Base-by-base conservation (phyloP, 1,140 invertebrate species). In the Acyrthosiphon pisum region DNA sequence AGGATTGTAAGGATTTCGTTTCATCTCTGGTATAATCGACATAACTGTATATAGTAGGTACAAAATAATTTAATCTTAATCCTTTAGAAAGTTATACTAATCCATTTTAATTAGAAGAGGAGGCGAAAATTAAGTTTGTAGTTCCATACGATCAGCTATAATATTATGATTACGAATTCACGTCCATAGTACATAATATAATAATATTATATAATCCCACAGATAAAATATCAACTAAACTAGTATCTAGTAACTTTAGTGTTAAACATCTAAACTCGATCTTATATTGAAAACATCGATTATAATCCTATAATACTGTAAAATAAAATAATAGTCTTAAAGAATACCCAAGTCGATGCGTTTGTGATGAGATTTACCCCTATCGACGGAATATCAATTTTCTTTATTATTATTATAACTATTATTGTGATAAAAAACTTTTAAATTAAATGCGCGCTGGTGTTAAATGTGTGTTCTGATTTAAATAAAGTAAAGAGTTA, bases 31-130 rank as follows among this genome's bases (percentile, higher is more conserved):
- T 87, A n/a, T 87, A 87, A 87, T 87, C 44, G 30, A 46, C 84
- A 87, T 9, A 48, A 87, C n/a, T 46, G 18, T 3, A 41, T 46
- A 87, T 46, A 30, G 44, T 18, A 87, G 23, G 20, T 20, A 14
- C 84, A 87, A 41, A 30, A 46, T 48, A 87, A 48, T 87, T 48
- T 48, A 87, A 87, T 87, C 46, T 48, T 20, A 87, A 87, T 87
- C 86, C 86, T 48, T n/a, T 87, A 50, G 86, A 87, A 87, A 87
- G 86, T 87, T 87, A 83, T 37, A 48, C 30, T 87, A 35, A 87
- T 87, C 44, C 46, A 23, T 87, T 87, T 87, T 87, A 87, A 87
- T 87, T 50, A 87, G 46, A 87, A 87, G 44, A 46, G 46, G 30
- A 48, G 86, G 35, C 30, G 30, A 50, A 48, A n/a, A 87, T 35